Base-by-base conservation (phyloP, 2,113 vertebrate genomes). In the Dasyornis broadbenti region DNA sequence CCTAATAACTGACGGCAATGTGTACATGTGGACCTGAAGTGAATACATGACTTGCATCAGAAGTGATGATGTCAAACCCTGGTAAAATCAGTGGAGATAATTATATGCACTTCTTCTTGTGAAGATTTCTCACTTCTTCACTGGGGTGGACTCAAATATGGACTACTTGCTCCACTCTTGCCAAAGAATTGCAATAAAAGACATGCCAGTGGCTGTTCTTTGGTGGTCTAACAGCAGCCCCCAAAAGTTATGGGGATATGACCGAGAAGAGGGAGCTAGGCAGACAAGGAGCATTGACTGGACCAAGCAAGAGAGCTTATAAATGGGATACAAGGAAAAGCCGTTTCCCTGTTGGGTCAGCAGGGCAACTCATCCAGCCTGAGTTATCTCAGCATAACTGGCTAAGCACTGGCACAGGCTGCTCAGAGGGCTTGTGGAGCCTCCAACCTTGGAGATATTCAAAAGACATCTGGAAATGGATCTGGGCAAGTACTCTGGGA, bases 331-430 rank as follows among this genome's bases (percentile, higher is more conserved):
- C 5, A 27, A 42, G 20, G 20, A 59, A 53, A 64, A 84, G 10
- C 8, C 3, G 82, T 79, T 90, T 66, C 39, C 7, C 15, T 13
- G 6, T 0, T 28, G 27, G 7, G 16, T 47, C 30, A 42, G 9
- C 1, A 4, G 18, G 30, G 7, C 3, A n/a, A 49, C 4, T 17
- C n/a, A 39, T 27, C 16, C 44, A 70, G 40, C 21, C 4, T 0
- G 3, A 69, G 3, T 61, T 57, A 57, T 52, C 14, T 39, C 37
- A 22, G 35, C 10, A 21, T 47, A 69, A 72, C 5, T 69, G 64
- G 64, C 28, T 33, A 30, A 59, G 27, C 22, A 40, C 19, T 20
- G 17, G 6, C 61, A 70, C 4, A 40, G 4, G 6, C 24, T 71
- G 7, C 11, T 42, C 20, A 31, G 50, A 44, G 14, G 47, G 7